phyloP scores from a whole-genome alignment of 2,797 vertebrate species.

The Gambusia yucatana region DNA sequence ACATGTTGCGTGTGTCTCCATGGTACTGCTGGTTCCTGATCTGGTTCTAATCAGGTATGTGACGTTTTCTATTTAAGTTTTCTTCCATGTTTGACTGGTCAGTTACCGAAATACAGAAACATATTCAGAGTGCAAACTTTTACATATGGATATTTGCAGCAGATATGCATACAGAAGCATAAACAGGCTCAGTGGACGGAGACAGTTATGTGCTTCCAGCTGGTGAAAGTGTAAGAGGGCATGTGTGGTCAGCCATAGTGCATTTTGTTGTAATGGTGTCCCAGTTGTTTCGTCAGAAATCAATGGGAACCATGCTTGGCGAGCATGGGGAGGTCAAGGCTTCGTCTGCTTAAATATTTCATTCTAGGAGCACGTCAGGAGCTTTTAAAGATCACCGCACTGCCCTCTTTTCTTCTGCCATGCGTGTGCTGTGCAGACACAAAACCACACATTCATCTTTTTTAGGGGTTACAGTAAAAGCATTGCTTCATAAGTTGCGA shows the following conservation, averaged over 20 bases:
- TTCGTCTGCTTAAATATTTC: slow-evolving; percentile 95
- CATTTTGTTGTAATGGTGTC: slow-evolving; percentile 96
- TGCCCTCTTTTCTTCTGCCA: slow-evolving; percentile 77
- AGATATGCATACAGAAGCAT: slow-evolving; percentile 11
- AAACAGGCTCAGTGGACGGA: slow-evolving; percentile 21
- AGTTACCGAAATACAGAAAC: neutral
- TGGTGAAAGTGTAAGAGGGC: slow-evolving; percentile 86
- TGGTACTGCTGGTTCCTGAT: neutral
- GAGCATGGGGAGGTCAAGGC: slow-evolving; percentile 88
- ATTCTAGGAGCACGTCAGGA: slow-evolving; percentile 91
- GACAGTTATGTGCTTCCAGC: slow-evolving; percentile 73
- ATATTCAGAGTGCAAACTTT: slow-evolving; percentile 31
- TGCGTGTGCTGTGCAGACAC: slow-evolving; percentile 4
- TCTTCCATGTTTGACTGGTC: neutral
- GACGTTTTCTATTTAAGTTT: neutral
- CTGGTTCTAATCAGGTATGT: neutral
- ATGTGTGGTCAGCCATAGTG: slow-evolving; percentile 88
- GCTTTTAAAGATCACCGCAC: slow-evolving; percentile 90
- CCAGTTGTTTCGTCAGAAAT: slow-evolving; percentile 96
- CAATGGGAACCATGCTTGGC: slow-evolving; percentile 92
- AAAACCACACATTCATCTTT: slow-evolving; percentile 16
- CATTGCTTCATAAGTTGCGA: slow-evolving; percentile 4
- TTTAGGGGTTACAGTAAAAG: slow-evolving; percentile 29
- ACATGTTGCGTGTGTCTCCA: neutral
- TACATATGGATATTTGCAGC: slow-evolving; percentile 35